Base-by-base conservation (phyloP, 2,113 vertebrate genomes). In the Paradoxurus hermaphroditus region DNA sequence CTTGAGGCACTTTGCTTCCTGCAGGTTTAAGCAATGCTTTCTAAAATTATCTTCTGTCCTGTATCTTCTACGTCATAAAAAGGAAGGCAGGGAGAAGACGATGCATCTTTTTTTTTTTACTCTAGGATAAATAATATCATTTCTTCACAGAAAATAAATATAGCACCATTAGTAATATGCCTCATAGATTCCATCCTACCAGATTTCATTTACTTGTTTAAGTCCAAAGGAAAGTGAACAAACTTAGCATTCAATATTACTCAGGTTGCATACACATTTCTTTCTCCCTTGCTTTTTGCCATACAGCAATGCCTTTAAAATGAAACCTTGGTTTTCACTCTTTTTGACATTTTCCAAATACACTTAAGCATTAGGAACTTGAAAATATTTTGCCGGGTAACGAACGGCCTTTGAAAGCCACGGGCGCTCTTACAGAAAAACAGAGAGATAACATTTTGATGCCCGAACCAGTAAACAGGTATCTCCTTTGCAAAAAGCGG, bases 31-130 rank as follows among this genome's bases (percentile, higher is more conserved):
- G 56, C 51, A 63, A 44, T 46, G 68, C 82, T 96, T 90, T 85
- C 95, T 97, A 53, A 95, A 91, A 93, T 94, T 81, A 90, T 78
- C 93, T 56, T 77, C 83, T 51, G 46, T 77, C 92, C 95, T 90
- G 49, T 34, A 27, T 21, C 27, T 85, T 77, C 87, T 27, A 41
- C 18, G 87, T 81, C 75, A 73, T 13, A 73, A 49, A 36, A 87
- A 93, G 77, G 27, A 56, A 93, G 29, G 56, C 75, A 79, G 73
- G 23, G 59, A 78, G 51, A 13, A 97, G 94, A 51, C 39, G 25
- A 72, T 83, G 34, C 49, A 78, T 79, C 65, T 68, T 67, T 92
- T 84, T 92, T 91, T 75, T 46, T 16, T 29, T 51, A 89, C 79
- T 97, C 62, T 59, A 91, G 67, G 86, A 94, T 72, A 90, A 89